Base-by-base conservation (phyloP, 2,113 vertebrate genomes). In the Nothoprocta perdicaria region DNA sequence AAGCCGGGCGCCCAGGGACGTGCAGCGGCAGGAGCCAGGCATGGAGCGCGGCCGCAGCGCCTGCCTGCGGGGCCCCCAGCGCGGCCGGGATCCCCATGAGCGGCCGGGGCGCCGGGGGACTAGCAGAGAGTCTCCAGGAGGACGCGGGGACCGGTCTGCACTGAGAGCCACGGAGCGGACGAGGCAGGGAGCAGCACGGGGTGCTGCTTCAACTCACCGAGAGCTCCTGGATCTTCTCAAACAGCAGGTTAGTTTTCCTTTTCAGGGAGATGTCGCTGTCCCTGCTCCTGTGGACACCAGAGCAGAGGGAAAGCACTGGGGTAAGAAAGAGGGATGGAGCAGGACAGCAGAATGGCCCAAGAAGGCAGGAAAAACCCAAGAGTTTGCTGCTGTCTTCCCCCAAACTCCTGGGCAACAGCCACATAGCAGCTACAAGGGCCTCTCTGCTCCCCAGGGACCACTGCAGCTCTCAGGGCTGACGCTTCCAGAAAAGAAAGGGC, bases 161-260 rank as follows among this genome's bases (percentile, higher is more conserved):
- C 9, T 1, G 2, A 8, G 31, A 13, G 57, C 27, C 29, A 9
- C 43, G n/a, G 19, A 13, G 24, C 24, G 22, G 19, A 40, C 3
- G 19, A 16, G 11, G 38, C 12, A 18, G 27, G 35, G 67, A 38
- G 14, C 29, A 48, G 50, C 62, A 9, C 15, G 1, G 5, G 58
- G 46, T 7, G 5, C 0, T 4, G 38, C 29, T 53, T 14, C 3
- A 3, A 89, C 95, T 96, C 97, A 99, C 99, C 97, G 75, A 94
- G 9, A 99, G 89, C 35, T 96, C 97, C 88, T 98, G 98, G 90
- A 98, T 91, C 90, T 98, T 98, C 93, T 98, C 98, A 58, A 98
- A 96, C 86, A 99, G 97, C 43, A 98, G 91, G 43, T 96, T 95
- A 45, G 98, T 98, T 96, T 98, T 99, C 84, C 97, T 98, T 69